These are phyloP conservation scores for Prionailurus bengalensis DNA, from an alignment of 2,113 vertebrate genomes.

Conservation along the genomic window DNA sequence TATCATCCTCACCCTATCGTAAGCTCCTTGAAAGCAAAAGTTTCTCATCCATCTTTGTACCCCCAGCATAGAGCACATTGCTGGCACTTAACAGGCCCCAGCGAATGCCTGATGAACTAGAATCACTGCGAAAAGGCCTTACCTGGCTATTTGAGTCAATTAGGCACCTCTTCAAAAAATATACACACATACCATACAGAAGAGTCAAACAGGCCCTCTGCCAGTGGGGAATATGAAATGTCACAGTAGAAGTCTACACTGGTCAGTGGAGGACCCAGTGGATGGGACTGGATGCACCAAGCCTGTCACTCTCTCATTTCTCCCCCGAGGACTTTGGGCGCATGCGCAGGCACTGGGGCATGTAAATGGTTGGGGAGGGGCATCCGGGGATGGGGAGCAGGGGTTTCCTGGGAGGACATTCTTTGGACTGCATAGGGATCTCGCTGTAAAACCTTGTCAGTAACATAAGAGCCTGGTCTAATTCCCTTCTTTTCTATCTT, in stretches of 20 bases:
- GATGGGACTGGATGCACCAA: not conserved
- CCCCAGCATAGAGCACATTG: not conserved
- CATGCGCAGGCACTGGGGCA: too few relatives aligned
- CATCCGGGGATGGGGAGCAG: not conserved
- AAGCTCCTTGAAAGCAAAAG: not conserved
- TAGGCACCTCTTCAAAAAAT: not conserved
- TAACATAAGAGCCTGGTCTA: not conserved
- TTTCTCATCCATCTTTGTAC: not conserved
- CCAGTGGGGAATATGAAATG: not conserved
- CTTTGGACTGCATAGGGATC: not conserved
- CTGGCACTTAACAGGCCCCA: not conserved
- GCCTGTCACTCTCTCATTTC: not conserved
- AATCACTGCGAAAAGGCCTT: not conserved
- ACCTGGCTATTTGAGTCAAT: not conserved
- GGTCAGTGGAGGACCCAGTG: not conserved
- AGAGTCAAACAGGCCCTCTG: not conserved
- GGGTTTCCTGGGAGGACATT: conserved; percentile 15
- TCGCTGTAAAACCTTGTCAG: conserved; percentile 4
- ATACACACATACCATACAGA: not conserved
- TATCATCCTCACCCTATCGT: not conserved
- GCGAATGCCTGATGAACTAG: not conserved
- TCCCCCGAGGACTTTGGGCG: not conserved
- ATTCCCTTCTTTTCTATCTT: not conserved
- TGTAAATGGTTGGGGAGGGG: not conserved
- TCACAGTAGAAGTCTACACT: not conserved